Percentiles rank a stretch among this genome's conserved stretches.
These are phyloP conservation scores for Chromoteleia sp. DNA, from an alignment of 2,888 invertebrate species.

Conservation along the genomic window DNA sequence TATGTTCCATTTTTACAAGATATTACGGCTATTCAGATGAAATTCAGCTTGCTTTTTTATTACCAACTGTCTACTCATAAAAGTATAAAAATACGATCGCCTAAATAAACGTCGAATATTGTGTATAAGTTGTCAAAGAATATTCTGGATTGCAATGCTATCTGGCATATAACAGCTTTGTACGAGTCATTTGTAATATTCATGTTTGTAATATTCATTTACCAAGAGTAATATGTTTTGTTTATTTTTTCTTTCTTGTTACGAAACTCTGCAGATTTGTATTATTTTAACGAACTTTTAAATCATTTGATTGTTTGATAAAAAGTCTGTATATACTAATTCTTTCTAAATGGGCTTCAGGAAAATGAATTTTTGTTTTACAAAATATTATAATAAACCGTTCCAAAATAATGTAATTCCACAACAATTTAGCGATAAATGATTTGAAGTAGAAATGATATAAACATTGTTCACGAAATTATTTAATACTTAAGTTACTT, in stretches of 20 bases:
- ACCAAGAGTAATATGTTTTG: constrained; percentile 21
- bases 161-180: constrained; percentile 51
- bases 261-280: constrained; percentile 14
- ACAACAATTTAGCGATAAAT: no score
- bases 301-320: constrained; percentile 5
- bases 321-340: not conserved
- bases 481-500: not conserved
- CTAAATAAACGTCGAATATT: constrained; percentile 63
- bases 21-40: not conserved
- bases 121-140: constrained; percentile 66
- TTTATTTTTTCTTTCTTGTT: constrained; percentile 2
- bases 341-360: not conserved
- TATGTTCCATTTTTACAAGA: constrained; percentile 26
- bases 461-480: not conserved
- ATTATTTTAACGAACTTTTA: no score
- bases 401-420: not conserved
- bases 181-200: constrained; percentile 61
- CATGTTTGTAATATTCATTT: constrained; percentile 47
- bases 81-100: constrained; percentile 69
- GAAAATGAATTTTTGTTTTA: not conserved
- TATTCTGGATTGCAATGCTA: constrained; percentile 53
- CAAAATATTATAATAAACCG: not conserved
- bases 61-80: constrained; percentile 60
- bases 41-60: constrained; percentile 23
- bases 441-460: not conserved